Evolutionary conservation across 1,140 invertebrate genomes (phyloP).

Genomic region (Scaptodrosophila lebanonensis): DNA sequence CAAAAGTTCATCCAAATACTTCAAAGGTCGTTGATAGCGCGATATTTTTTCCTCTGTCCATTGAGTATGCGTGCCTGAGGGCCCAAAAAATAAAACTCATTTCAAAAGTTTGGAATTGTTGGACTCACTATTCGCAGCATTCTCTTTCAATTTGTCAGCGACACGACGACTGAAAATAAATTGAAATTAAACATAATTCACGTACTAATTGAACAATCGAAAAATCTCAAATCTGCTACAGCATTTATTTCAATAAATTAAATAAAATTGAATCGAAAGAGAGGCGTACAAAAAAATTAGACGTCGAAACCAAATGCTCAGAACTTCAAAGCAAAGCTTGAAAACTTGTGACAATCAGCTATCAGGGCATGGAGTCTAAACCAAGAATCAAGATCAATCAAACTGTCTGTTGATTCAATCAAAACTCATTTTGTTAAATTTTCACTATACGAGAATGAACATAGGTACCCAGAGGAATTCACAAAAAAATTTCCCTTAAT

Average conservation of each 20-base stretch:
- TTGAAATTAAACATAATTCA: slow-evolving; percentile 34
- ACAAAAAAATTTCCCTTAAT: no score
- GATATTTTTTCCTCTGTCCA: no score
- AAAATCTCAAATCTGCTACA: neutral
- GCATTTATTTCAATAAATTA: slow-evolving; percentile 48
- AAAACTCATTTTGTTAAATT: slow-evolving; percentile 2
- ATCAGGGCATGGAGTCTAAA: no score
- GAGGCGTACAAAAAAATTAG: slow-evolving; percentile 60
- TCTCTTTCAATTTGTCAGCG: no score
- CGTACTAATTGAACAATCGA: slow-evolving; percentile 20
- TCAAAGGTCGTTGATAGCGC: slow-evolving; percentile 33
- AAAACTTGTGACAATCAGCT: no score
- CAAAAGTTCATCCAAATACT: slow-evolving; percentile 1
- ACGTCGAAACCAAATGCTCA: slow-evolving; percentile 19
- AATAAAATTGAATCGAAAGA: slow-evolving; percentile 47
- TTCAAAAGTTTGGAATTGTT: slow-evolving; percentile 40
- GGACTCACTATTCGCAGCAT: no score
- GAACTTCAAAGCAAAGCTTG: slow-evolving; percentile 24
- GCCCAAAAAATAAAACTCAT: slow-evolving; percentile 53
- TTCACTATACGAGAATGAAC: no score
- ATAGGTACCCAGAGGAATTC: no score
- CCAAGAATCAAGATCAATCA: no score
- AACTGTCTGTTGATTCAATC: slow-evolving; percentile 36
- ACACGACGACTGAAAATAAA: slow-evolving; percentile 32
- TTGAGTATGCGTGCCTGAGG: no score